These are phyloP conservation scores for Mobula birostris DNA, from an alignment of 2,113 vertebrate species.

Conservation along the genomic window DNA sequence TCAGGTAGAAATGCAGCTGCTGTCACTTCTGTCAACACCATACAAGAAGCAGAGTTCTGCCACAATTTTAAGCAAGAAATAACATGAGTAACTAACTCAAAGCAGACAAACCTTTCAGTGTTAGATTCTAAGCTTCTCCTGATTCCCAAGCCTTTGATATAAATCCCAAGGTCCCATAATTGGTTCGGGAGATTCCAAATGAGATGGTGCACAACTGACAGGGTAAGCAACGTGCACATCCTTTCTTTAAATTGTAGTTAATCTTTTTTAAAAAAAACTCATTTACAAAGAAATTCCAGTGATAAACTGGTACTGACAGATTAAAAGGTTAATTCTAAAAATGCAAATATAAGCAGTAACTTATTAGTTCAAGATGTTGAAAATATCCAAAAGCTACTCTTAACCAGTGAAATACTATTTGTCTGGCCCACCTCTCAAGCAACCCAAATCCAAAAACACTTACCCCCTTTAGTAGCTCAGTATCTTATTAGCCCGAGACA, in stretches of 20 bases:
- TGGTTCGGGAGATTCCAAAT: neutral
- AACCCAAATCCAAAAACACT: neutral
- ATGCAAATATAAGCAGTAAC: neutral
- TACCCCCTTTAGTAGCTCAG: neutral
- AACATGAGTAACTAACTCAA: neutral
- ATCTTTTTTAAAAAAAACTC: neutral
- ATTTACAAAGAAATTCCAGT: neutral
- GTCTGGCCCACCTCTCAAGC: neutral
- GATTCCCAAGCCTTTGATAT: neutral
- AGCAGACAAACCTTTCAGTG: neutral
- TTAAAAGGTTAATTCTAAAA: neutral
- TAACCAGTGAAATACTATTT: slow-evolving; percentile 12
- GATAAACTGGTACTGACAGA: neutral
- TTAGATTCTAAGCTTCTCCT: neutral
- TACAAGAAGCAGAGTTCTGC: neutral
- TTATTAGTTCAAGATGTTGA: neutral
- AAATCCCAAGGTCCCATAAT: neutral
- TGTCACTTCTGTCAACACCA: neutral
- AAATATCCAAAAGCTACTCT: neutral
- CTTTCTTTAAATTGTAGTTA: neutral
- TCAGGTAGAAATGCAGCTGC: neutral
- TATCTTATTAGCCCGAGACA: neutral
- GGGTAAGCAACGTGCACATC: neutral
- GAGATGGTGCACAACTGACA: neutral
- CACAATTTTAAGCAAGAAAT: neutral